Percentiles rank a stretch among this genome's conserved stretches.
These are phyloP conservation scores for Zonitis immaculata DNA, from an alignment of 2,888 invertebrate genomes.

Conservation along the genomic window DNA sequence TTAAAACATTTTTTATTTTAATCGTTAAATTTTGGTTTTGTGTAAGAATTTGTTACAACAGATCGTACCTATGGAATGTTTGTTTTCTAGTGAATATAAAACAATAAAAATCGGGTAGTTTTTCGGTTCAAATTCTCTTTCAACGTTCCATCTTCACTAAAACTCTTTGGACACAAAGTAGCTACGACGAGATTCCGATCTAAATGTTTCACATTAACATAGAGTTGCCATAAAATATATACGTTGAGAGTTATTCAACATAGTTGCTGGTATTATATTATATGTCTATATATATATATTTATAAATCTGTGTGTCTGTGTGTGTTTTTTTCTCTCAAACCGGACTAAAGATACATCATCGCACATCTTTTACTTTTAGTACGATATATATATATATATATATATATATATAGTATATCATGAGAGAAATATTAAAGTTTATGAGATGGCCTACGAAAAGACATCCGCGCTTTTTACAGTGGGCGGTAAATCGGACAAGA, in stretches of 20 bases:
- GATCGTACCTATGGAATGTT: no score
- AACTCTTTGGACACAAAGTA: conserved; percentile 40
- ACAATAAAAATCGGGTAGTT: no score
- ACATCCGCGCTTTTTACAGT: not conserved
- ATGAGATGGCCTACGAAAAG: not conserved
- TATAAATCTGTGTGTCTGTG: not conserved
- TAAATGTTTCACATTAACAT: conserved; percentile 50
- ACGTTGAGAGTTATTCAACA: conserved; percentile 33
- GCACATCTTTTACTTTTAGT: conserved; percentile 28
- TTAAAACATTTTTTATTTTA: no score
- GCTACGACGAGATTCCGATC: conserved; percentile 48
- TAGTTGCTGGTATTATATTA: no score
- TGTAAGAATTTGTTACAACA: no score
- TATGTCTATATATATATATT: no score
- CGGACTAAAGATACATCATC: conserved; percentile 34
- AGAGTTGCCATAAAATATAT: conserved; percentile 43
- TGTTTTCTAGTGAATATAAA: no score
- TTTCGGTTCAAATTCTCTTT: no score
- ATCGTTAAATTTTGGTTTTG: no score
- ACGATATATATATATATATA: no score
- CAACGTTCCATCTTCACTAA: no score
- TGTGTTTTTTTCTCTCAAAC: conserved; percentile 4
- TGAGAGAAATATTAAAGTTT: not conserved
- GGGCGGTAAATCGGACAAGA: not conserved
- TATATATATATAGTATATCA: no score